phyloP scores from a whole-genome alignment of 2,888 invertebrate genomes.

The Drosophila setosimentum region DNA sequence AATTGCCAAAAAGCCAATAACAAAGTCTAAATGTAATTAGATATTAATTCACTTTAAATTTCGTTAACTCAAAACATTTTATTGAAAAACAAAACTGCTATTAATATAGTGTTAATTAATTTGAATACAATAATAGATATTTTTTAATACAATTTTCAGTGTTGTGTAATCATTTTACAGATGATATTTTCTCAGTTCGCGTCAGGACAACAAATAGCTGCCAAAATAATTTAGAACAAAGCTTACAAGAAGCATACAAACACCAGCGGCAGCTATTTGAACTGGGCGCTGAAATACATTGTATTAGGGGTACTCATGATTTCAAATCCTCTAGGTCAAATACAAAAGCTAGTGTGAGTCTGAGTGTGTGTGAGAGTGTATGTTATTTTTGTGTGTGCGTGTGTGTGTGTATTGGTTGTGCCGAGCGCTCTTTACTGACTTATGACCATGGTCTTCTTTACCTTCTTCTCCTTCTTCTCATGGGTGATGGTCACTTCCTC shows the following conservation, averaged over 20 bases:
- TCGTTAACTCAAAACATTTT: slow-evolving; percentile 53
- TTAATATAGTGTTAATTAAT: neutral
- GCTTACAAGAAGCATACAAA: slow-evolving; percentile 72
- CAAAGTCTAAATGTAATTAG: slow-evolving; percentile 30
- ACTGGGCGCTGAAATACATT: slow-evolving; percentile 71
- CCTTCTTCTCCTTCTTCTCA: slow-evolving; percentile 83
- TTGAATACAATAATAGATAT: neutral
- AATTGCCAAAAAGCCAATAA: slow-evolving; percentile 1
- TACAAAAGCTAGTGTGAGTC: slow-evolving; percentile 53
- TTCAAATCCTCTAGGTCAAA: slow-evolving; percentile 29
- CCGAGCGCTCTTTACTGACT: slow-evolving; percentile 73
- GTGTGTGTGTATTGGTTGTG: slow-evolving; percentile 32
- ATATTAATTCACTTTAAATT: neutral
- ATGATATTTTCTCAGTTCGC: slow-evolving; percentile 28
- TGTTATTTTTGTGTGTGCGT: slow-evolving; percentile 15
- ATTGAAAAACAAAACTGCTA: slow-evolving; percentile 26
- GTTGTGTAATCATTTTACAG: slow-evolving; percentile 31
- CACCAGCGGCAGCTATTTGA: slow-evolving; percentile 67
- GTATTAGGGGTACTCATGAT: slow-evolving; percentile 43
- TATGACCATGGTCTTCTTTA: slow-evolving; percentile 83
- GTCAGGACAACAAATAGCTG: slow-evolving; percentile 71
- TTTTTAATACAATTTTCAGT: slow-evolving; percentile 55
- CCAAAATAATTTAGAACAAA: slow-evolving; percentile 71
- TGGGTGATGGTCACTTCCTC: slow-evolving; percentile 83
- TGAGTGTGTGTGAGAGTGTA: slow-evolving; percentile 35